Evolutionary conservation across 2,113 vertebrate genomes (phyloP).

Genomic region (Lophochroa leadbeateri): DNA sequence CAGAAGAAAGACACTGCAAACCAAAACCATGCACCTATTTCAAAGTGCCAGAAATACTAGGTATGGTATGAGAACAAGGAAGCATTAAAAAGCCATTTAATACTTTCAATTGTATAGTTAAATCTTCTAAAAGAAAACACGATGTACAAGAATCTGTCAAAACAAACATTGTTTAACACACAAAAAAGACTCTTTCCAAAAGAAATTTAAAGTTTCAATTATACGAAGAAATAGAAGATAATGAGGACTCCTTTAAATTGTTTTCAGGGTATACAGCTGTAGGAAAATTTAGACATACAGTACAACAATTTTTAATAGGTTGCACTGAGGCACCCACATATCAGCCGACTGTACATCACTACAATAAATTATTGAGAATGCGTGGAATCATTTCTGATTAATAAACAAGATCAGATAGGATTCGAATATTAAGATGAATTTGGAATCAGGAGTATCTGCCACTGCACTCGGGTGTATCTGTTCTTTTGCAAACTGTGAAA

Average conservation of each 20-base stretch:
- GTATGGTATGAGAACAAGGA: background rate
- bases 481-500: background rate
- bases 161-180: background rate
- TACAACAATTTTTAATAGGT: background rate
- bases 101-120: background rate
- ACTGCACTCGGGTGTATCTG: background rate
- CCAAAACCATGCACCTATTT: background rate
- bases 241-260: background rate
- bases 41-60: background rate
- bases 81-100: background rate
- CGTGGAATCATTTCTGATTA: background rate
- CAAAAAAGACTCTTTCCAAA: background rate
- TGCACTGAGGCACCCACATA: background rate
- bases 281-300: background rate
- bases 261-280: background rate
- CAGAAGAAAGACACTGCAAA: background rate
- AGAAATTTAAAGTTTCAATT: background rate
- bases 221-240: background rate
- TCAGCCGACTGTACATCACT: background rate
- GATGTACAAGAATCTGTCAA: background rate
- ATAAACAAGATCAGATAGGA: background rate
- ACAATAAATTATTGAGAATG: background rate
- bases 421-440: background rate
- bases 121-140: background rate
- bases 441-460: background rate